Base-by-base conservation (phyloP, 2,113 vertebrate genomes). In the Sula dactylatra region DNA sequence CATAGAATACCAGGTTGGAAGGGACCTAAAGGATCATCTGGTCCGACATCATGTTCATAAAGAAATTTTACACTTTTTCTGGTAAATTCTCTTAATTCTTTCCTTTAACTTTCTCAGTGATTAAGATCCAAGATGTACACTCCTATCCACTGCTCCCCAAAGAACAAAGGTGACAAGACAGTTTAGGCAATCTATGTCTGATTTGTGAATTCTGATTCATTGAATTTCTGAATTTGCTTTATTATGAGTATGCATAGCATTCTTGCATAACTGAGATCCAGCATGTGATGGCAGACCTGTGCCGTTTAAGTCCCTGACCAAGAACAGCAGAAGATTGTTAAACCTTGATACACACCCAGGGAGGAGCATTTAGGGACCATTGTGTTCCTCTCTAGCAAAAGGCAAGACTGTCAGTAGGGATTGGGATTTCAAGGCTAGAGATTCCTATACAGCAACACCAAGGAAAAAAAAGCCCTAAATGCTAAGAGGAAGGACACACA, bases 291-390 rank as follows among this genome's bases (percentile, higher is more conserved):
- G 29, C 16, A 93, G 82, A 77, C 13, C 45, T 0, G 0, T n/a
- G 8, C 17, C 2, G 1, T 40, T 0, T 16, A n/a, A 34, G 5
- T 44, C 36, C 40, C 58, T 45, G 52, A 52, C 26, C 21, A 36
- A 32, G 11, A 88, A 36, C 6, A 65, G 21, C 34, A 65, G 8
- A 49, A 56, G 26, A 59, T 9, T 82, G 7, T 49, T 67, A 44
- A 92, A 31, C 24, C 38, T 55, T 44, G 56, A 55, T 34, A 55
- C 4, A 21, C 34, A 29, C 29, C 31, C 8, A 50, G 36, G 14
- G 18, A 62, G 40, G 17, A 73, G 1, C 3, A 2, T 66, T 45
- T n/a, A 31, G 22, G 54, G 22, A 64, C 31, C 0, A 0, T 38
- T 19, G 17, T 79, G 36, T 8, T 77, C 31, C 34, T 61, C 36